phyloP scores from a whole-genome alignment of 37 sponge, comb jelly and placozoan genomes.

The Hexactinellida sp. region DNA sequence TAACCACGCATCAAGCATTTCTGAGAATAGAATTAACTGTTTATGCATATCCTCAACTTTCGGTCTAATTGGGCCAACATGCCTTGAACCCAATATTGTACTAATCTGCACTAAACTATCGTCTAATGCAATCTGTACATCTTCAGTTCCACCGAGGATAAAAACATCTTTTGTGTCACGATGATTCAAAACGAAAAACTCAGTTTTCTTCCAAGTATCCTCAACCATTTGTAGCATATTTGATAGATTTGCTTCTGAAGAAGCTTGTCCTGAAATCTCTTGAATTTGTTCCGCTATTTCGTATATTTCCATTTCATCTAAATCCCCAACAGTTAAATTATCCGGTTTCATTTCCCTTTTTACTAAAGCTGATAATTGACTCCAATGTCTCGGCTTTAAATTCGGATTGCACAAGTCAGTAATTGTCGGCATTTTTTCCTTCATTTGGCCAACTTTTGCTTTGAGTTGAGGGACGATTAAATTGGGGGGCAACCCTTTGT shows the following conservation, averaged over 20 bases:
- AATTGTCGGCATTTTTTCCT: conserved; percentile 76
- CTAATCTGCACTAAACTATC: conserved; percentile 62
- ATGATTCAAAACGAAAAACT: conserved; percentile 77
- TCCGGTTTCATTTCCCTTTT: conserved; percentile 61
- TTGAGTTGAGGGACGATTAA: conserved; percentile 76
- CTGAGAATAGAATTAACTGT: conserved; percentile 72
- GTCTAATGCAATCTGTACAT: conserved; percentile 83
- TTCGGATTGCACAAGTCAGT: conserved; percentile 77
- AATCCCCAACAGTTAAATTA: conserved; percentile 42
- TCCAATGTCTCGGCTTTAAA: conserved; percentile 87
- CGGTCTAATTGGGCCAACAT: conserved; percentile 91
- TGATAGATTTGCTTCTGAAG: conserved; percentile 87
- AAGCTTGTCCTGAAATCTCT: conserved; percentile 92
- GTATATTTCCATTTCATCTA: conserved; percentile 65
- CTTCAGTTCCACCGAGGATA: conserved; percentile 92
- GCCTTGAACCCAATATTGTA: conserved; percentile 84
- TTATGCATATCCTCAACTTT: conserved; percentile 90
- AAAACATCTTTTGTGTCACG: conserved; percentile 90
- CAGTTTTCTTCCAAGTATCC: conserved; percentile 82
- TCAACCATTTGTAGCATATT: conserved; percentile 89
- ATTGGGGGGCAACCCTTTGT: conserved; percentile 95
- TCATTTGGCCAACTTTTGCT: conserved; percentile 75
- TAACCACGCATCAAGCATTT: conserved; percentile 49
- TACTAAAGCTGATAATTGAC: conserved; percentile 63
- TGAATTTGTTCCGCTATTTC: conserved; percentile 70